Evolutionary conservation across 2,888 invertebrate species (phyloP).

Genomic region (Pemphredon lugubris): DNA sequence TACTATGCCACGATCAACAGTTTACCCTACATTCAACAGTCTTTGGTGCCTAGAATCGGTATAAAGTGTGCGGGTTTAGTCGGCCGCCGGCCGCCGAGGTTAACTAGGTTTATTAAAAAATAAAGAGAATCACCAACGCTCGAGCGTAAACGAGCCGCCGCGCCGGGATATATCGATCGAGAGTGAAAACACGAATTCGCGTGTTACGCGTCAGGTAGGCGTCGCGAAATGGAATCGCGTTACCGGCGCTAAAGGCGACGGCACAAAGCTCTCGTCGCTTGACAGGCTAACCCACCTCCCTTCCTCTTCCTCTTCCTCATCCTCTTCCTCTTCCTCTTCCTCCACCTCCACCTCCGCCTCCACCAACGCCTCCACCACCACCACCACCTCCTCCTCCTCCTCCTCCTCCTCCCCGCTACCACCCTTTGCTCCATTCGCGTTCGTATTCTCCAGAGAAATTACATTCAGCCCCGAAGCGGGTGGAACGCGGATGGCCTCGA

Average conservation of each 20-base stretch:
- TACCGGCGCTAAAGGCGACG: slow-evolving; percentile 2
- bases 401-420: background rate
- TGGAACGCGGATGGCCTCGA: background rate
- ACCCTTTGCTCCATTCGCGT: background rate
- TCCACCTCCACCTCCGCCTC: background rate
- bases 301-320: no score
- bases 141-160: no score
- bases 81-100: slow-evolving; percentile 6
- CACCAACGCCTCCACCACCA: background rate
- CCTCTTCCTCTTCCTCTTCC: background rate
- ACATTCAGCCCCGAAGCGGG: slow-evolving; percentile 16
- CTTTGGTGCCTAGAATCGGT: background rate
- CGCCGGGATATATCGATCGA: slow-evolving; percentile 32
- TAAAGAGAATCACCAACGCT: no score
- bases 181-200: slow-evolving; percentile 24
- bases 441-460: slow-evolving; percentile 55
- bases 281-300: no score
- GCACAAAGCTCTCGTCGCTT: slow-evolving; percentile 14
- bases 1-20: slow-evolving; percentile 47
- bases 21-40: slow-evolving; percentile 46
- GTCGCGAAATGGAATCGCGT: slow-evolving; percentile 28
- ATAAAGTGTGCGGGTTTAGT: background rate
- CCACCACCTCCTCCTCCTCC: background rate
- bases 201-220: slow-evolving; percentile 11
- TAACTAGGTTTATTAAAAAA: no score